phyloP scores from a whole-genome alignment of 2,113 vertebrate genomes.

The Gyps fulvus region DNA sequence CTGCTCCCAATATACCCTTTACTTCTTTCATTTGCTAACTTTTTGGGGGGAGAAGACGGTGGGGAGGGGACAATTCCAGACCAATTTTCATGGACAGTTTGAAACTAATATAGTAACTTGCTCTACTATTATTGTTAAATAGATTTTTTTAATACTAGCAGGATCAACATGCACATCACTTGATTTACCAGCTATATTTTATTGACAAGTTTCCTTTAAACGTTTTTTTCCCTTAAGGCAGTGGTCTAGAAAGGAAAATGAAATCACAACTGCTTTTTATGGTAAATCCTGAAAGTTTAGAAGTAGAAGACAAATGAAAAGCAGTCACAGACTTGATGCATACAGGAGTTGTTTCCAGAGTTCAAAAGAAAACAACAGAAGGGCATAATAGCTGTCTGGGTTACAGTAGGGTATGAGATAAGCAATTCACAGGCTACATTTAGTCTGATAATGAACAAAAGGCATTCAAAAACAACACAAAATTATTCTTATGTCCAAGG shows the following conservation, averaged over 20 bases:
- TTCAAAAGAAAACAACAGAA: background rate
- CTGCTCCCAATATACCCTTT: background rate
- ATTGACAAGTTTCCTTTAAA: background rate
- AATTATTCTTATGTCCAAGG: background rate
- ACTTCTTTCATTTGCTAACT: background rate
- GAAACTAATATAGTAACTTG: background rate
- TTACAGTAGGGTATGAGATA: background rate
- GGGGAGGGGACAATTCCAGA: background rate
- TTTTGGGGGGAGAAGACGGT: background rate
- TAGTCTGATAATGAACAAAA: background rate
- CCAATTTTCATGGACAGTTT: background rate
- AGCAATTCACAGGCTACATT: background rate
- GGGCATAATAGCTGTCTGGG: background rate
- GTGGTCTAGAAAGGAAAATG: background rate
- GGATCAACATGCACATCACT: background rate
- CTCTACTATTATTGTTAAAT: background rate
- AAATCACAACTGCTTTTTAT: background rate
- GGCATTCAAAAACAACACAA: background rate
- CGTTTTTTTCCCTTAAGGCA: background rate
- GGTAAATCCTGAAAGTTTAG: background rate
- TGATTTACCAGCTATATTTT: background rate
- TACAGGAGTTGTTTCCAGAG: background rate
- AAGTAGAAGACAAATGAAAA: background rate
- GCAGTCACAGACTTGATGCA: background rate
- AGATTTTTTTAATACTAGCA: background rate